Evolutionary conservation across 1,140 invertebrate species (phyloP).

Genomic region (Phymastichus coffea): DNA sequence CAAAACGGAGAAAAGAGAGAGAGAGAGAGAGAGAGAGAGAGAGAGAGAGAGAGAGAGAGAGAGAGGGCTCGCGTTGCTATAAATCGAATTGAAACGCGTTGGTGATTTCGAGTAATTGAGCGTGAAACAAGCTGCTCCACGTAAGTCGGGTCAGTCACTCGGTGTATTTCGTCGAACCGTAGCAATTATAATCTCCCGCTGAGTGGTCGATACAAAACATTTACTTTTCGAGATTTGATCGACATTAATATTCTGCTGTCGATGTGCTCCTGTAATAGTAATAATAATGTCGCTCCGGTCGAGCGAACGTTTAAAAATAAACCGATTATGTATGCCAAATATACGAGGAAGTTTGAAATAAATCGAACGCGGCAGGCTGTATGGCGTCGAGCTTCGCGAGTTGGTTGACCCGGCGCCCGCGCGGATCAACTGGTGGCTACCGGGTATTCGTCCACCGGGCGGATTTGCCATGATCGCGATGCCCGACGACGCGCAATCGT

Average conservation of each 20-base stretch:
- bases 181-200: neutral
- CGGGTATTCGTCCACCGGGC: constrained; percentile 26
- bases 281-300: too few species aligned
- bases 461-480: too few species aligned
- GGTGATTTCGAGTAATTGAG: constrained; percentile 19
- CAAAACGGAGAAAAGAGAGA: neutral
- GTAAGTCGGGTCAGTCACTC: constrained; percentile 4
- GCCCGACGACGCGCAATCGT: neutral
- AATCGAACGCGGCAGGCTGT: neutral
- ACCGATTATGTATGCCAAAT: neutral
- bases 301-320: neutral
- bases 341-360: neutral
- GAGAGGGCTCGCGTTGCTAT: neutral
- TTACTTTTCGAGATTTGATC: constrained; percentile 1
- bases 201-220: neutral
- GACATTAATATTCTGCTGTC: too few species aligned
- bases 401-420: constrained; percentile 21
- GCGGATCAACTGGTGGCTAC: constrained; percentile 7
- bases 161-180: neutral
- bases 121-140: neutral
- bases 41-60: too few species aligned
- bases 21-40: too few species aligned
- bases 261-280: too few species aligned
- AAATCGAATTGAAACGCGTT: constrained; percentile 12
- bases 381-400: constrained; percentile 3